Conservation (phyloP, 2,797 vertebrate genomes). For the Acanthis flammea region DNA sequence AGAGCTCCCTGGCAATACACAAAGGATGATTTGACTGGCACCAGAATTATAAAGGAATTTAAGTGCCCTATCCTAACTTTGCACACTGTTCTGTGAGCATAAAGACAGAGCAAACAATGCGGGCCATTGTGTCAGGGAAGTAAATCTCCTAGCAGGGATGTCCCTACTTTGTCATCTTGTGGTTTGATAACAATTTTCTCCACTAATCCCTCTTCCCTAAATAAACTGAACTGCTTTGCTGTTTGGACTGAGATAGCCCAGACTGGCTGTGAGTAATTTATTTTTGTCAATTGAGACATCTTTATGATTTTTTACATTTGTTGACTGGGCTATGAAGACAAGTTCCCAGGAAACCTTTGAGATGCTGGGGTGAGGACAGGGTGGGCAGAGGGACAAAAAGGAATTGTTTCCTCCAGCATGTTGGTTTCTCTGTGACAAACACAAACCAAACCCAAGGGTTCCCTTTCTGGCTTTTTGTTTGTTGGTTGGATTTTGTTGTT, state of each 20-base stretch:
- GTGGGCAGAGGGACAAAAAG: not conserved
- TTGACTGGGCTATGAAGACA: not conserved
- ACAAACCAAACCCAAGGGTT: not conserved
- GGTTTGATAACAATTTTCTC: slow-evolving; percentile 52
- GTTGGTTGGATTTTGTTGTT: not conserved
- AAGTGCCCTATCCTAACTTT: not conserved
- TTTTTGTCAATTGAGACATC: slow-evolving; percentile 43
- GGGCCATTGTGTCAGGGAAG: not conserved
- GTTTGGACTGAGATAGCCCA: slow-evolving; percentile 42
- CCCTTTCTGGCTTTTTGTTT: not conserved
- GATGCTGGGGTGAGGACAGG: not conserved
- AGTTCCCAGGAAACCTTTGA: not conserved
- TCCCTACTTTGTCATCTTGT: slow-evolving; percentile 30
- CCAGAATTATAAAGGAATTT: not conserved
- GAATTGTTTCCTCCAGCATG: not conserved
- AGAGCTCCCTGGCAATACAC: not conserved
- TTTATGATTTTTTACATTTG: slow-evolving; percentile 31
- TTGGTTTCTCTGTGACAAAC: not conserved
- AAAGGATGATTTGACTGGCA: not conserved
- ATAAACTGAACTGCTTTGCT: slow-evolving; percentile 46
- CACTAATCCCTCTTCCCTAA: not conserved
- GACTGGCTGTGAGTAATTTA: not conserved
- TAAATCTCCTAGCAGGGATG: slow-evolving; percentile 20
- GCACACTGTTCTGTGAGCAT: not conserved
- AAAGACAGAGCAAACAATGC: not conserved